Evolutionary conservation across 92 coral and sea anemone genomes (phyloP), one percentile per base, ranked within the genome.

Genomic region (Palythoa grandis): DNA sequence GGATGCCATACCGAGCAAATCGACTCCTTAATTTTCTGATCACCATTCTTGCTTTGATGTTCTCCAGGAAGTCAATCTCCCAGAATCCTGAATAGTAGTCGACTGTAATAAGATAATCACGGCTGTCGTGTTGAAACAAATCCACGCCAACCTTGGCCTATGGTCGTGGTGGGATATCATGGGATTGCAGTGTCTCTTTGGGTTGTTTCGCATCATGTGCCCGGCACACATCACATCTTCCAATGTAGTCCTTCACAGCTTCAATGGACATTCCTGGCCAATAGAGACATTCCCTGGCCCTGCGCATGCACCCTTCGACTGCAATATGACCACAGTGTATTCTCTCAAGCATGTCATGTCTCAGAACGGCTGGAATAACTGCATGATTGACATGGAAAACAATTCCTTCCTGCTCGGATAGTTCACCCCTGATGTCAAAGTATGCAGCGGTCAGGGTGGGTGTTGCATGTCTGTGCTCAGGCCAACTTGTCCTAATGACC

Each of bases 311-410:
- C 24, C 79, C 52, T 63, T 54, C 82, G 0, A 72, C 80, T 19
- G 82, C 87, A n/a, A 50, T 84, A 47, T 73, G 87, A 19, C 79
- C 80, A 54, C 66, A 37, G 50, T 84, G 87, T 39, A 84, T 66
- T 70, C 35, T 29, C 35, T 29, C 35, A 29, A 0, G 1, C 35
- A 29, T 0, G 35, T 29, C 35, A 0, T 29, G 52, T 47, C 75
- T 86, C 13, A 75, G 88, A 58, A 11, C 54, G 6, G 50, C 58
- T 47, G 87, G 78, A 52, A 83, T 63, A 37, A 70, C 79, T 29
- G 60, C 79, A 47, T 68, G 38, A 53, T 24, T 70, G 57, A 68
- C 87, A 72, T 53, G 66, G 48, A 86, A 78, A 38, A 86, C 83
- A 29, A 0, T 29, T 29, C 35, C 35, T 29, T 29, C 35, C 35